phyloP scores from a whole-genome alignment of 2,888 invertebrate species.

The Trachelus stipa region DNA sequence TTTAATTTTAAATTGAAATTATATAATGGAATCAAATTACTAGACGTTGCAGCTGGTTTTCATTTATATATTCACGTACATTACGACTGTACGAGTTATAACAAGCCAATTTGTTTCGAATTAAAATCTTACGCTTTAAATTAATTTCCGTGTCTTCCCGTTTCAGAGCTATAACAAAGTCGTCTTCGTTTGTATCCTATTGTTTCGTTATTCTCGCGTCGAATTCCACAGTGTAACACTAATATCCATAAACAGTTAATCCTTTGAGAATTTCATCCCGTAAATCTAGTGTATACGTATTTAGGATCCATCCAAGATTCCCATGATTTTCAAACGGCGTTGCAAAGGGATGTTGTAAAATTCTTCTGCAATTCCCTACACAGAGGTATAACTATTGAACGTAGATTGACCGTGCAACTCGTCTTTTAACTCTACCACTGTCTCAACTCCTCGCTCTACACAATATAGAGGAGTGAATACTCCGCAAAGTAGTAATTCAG shows the following conservation, averaged over 20 bases:
- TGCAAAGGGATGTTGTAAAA: neutral
- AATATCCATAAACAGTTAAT: neutral
- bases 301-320: too few species aligned
- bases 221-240: neutral
- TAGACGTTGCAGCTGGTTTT: neutral
- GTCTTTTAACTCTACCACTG: neutral
- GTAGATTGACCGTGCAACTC: neutral
- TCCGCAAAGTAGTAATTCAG: slow-evolving; percentile 43
- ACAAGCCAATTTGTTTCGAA: neutral
- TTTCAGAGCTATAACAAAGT: neutral
- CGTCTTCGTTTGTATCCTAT: neutral
- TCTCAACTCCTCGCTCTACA: neutral
- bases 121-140: neutral
- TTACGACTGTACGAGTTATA: neutral
- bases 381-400: neutral
- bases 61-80: neutral
- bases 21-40: neutral
- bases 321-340: too few species aligned
- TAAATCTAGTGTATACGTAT: too few species aligned
- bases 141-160: neutral
- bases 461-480: slow-evolving; percentile 24
- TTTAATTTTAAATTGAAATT: neutral
- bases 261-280: too few species aligned
- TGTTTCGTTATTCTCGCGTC: neutral
- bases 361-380: neutral